A percentile compares a stretch with the other conserved stretches of the same genome.
Conservation (phyloP, 1,140 invertebrate species). For the Anoplolepis gracilipes region DNA sequence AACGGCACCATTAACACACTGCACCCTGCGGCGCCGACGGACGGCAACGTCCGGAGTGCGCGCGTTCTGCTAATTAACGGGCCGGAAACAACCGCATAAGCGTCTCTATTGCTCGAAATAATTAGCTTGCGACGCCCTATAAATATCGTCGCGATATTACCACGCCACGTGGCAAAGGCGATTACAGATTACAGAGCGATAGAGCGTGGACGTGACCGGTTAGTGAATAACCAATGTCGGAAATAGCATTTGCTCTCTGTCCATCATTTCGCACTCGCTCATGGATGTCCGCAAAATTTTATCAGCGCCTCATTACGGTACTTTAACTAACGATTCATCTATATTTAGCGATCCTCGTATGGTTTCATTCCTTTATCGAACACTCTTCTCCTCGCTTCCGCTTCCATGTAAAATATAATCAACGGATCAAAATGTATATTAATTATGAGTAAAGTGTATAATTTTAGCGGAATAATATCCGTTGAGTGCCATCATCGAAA, state of each 20-base stretch:
- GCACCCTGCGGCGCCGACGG: background rate
- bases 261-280: constrained; percentile 26
- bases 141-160: constrained; percentile 26
- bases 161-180: background rate
- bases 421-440: constrained; percentile 39
- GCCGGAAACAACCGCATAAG: constrained; percentile 17
- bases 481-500: constrained; percentile 36
- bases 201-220: background rate
- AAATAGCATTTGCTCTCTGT: constrained; percentile 46
- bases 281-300: constrained; percentile 35
- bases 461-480: constrained; percentile 51
- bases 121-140: constrained; percentile 28
- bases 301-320: constrained; percentile 25
- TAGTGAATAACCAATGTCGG: constrained; percentile 23
- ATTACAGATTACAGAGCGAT: constrained; percentile 44
- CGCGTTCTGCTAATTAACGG: constrained; percentile 40
- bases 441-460: constrained; percentile 37
- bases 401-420: constrained; percentile 32
- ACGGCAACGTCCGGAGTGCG: background rate
- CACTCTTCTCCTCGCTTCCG: background rate
- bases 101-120: constrained; percentile 33
- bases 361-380: background rate
- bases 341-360: background rate
- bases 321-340: constrained; percentile 17
- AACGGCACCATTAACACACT: constrained; percentile 26